A percentile compares a stretch with the other conserved stretches of the same genome.
phyloP scores from a whole-genome alignment of 2,888 invertebrate species.

The Pediacus dermestoides region DNA sequence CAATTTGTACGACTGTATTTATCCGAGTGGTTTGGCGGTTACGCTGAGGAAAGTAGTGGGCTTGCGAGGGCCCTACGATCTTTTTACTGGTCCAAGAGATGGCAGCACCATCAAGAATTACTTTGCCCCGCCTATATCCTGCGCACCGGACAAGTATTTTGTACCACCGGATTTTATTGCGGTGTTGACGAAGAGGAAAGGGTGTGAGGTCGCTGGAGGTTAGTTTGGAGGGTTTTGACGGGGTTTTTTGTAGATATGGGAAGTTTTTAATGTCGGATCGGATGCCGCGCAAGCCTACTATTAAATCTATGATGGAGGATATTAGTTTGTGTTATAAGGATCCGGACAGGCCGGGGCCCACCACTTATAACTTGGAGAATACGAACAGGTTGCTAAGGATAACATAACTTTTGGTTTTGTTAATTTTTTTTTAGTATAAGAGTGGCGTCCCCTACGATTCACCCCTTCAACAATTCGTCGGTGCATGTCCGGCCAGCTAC shows the following conservation, averaged over 20 bases:
- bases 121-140: conserved; percentile 43
- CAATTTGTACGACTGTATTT: conserved; percentile 36
- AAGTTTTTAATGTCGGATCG: conserved; percentile 38
- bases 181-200: conserved; percentile 26
- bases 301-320: conserved; percentile 53
- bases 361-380: conserved; percentile 41
- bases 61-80: conserved; percentile 44
- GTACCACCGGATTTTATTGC: conserved; percentile 37
- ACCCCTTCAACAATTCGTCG: not conserved
- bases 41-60: conserved; percentile 33
- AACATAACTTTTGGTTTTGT: conserved; percentile 5
- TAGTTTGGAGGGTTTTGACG: not conserved
- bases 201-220: too few species aligned
- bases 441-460: not conserved
- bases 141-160: conserved; percentile 38
- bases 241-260: conserved; percentile 26
- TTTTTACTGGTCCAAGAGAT: conserved; percentile 53
- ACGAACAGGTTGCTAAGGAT: conserved; percentile 11
- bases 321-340: conserved; percentile 51
- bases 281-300: conserved; percentile 46
- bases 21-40: conserved; percentile 20
- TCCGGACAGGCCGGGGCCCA: conserved; percentile 55
- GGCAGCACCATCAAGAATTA: conserved; percentile 54
- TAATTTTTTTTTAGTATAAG: not conserved
- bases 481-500: not conserved